Evolutionary conservation across 2,888 invertebrate species (phyloP).

Genomic region (Leptopterna dolabrata): DNA sequence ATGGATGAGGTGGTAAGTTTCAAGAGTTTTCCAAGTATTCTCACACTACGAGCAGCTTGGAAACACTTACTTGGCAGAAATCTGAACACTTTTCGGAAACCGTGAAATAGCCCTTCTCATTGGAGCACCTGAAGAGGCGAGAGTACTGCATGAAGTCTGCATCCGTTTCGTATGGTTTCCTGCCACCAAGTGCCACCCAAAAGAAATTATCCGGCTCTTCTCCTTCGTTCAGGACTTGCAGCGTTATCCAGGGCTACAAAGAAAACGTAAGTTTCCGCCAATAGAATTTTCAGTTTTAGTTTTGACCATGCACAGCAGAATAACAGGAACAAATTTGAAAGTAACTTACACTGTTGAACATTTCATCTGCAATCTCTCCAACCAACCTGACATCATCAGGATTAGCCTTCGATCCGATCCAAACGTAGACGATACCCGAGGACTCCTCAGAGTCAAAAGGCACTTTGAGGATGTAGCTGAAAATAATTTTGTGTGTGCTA

Average conservation of each 20-base stretch:
- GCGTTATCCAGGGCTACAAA: constrained; percentile 69
- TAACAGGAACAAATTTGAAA: background rate
- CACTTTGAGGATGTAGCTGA: constrained; percentile 90
- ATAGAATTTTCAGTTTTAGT: no score
- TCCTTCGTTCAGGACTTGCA: constrained; percentile 89
- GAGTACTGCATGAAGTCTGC: constrained; percentile 94
- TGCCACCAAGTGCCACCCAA: constrained; percentile 95
- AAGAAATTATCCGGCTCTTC: constrained; percentile 98
- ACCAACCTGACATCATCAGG: constrained; percentile 87
- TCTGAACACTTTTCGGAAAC: constrained; percentile 99
- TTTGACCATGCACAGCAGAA: no score
- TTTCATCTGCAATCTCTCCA: constrained; percentile 92
- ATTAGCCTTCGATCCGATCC: constrained; percentile 89
- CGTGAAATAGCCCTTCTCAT: constrained; percentile 98
- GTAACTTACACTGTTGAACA: constrained; percentile 84
- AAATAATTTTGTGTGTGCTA: background rate
- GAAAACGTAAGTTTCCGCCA: no score
- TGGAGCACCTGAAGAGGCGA: constrained; percentile 96
- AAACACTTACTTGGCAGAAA: constrained; percentile 92
- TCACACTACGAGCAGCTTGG: no score
- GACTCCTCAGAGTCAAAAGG: constrained; percentile 81
- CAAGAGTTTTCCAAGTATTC: no score
- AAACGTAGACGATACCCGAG: constrained; percentile 93
- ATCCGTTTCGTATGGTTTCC: constrained; percentile 87
- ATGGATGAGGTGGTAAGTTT: no score